Percentiles rank a stretch among this genome's conserved stretches.
phyloP scores from a whole-genome alignment of 2,888 invertebrate genomes.

The Pyrrhia umbra region DNA sequence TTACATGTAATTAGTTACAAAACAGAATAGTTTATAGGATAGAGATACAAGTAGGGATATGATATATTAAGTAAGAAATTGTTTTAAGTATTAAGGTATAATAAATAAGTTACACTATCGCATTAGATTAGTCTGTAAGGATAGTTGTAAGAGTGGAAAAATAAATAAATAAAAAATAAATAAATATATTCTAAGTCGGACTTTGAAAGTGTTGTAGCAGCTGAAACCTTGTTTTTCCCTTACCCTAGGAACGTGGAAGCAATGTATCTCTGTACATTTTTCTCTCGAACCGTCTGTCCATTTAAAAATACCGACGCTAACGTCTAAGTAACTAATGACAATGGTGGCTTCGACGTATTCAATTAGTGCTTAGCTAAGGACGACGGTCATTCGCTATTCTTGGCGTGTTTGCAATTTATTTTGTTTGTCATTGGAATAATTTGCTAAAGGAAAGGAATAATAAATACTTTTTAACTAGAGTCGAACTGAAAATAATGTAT shows the following conservation, averaged over 20 bases:
- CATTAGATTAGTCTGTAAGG: no score
- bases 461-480: constrained; percentile 7
- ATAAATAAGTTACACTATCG: no score
- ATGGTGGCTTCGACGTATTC: constrained; percentile 35
- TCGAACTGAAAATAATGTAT: neutral
- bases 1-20: no score
- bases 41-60: no score
- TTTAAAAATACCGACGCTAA: constrained; percentile 51
- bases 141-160: no score
- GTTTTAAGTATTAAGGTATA: no score
- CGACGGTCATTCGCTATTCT: constrained; percentile 51
- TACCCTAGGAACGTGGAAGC: constrained; percentile 42
- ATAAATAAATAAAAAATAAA: no score
- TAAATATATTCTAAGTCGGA: neutral
- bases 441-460: constrained; percentile 13
- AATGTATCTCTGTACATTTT: constrained; percentile 36
- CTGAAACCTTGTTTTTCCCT: constrained; percentile 33
- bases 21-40: no score
- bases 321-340: constrained; percentile 45
- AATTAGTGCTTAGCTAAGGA: constrained; percentile 44
- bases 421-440: constrained; percentile 29
- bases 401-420: constrained; percentile 42
- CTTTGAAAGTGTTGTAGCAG: constrained; percentile 19
- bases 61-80: no score
- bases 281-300: constrained; percentile 34